A percentile compares a stretch with the other conserved stretches of the same genome.
phyloP scores from a whole-genome alignment of 2,888 invertebrate genomes.

The Alentia gelatinosa region DNA sequence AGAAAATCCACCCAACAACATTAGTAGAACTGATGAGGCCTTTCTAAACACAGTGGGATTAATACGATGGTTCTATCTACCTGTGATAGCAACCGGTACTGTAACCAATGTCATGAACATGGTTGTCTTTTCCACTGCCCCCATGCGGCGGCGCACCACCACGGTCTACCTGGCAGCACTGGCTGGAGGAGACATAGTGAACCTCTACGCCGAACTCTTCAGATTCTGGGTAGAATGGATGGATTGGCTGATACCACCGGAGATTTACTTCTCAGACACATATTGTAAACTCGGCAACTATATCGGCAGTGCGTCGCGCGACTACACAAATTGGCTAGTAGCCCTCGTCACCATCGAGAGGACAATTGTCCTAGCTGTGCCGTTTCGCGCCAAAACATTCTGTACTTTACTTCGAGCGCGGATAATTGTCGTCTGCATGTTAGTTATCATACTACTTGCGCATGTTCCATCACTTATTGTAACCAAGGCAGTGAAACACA shows the following conservation, averaged over 20 bases:
- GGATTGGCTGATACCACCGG: slow-evolving; percentile 54
- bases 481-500: slow-evolving; percentile 52
- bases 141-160: slow-evolving; percentile 61
- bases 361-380: slow-evolving; percentile 60
- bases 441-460: slow-evolving; percentile 46
- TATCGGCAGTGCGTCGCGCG: slow-evolving; percentile 59
- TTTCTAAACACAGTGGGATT: slow-evolving; percentile 9
- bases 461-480: slow-evolving; percentile 58
- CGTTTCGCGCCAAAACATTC: slow-evolving; percentile 58
- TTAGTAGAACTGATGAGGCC: too few relatives aligned
- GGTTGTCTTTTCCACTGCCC: slow-evolving; percentile 56
- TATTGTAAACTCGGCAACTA: slow-evolving; percentile 63
- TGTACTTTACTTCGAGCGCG: slow-evolving; percentile 59
- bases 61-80: slow-evolving; percentile 61
- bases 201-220: slow-evolving; percentile 64
- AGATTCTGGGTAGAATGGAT: slow-evolving; percentile 64
- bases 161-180: slow-evolving; percentile 61
- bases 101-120: slow-evolving; percentile 63
- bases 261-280: slow-evolving; percentile 60
- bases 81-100: slow-evolving; percentile 60
- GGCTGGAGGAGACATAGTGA: slow-evolving; percentile 61
- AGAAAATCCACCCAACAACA: too few relatives aligned
- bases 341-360: slow-evolving; percentile 63
- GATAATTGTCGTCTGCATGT: slow-evolving; percentile 49
- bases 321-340: slow-evolving; percentile 64